Evolutionary conservation across 2,113 vertebrate species (phyloP), one percentile per base, ranked within the genome.

Genomic region (Podilymbus podiceps): DNA sequence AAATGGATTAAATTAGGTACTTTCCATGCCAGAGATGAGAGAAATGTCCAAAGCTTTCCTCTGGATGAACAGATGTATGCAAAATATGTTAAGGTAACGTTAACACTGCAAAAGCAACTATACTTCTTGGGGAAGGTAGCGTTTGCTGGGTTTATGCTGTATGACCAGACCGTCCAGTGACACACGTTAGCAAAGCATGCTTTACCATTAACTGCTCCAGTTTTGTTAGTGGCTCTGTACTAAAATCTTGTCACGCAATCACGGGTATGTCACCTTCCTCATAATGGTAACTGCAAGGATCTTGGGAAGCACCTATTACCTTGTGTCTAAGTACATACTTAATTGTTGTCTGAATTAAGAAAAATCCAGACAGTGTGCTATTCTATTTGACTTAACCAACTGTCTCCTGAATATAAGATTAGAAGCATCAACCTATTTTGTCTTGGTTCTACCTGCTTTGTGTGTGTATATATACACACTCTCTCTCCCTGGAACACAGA

Each of bases 1-100:
- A 99, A 99, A 90, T 99, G 99, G 99, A 98, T 99, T 90, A 99
- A 99, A 94, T 97, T 99, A 69, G 99, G 99, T 63, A 99, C 99
- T 81, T 99, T 99, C 93, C 99, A 99, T 89, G 99, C 98, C 73
- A 99, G 99, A 85, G 99, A 99, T 96, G 99, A 99, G 95, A 98
- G 99, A 46, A 99, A 98, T n/a, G 99, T 99, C 49, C 99, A 99
- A 97, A 99, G 99, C 94, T 99, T 99, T 96, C 99, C 99, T 69
- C 97, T 99, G 98, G 99, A 99, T 95, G 99, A 99, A 38, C 99
- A 99, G 98, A 99, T 99, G 97, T 99, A 99, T 95, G 99, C 99
- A 80, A 99, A 99, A 99, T 99, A 99, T 47, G 99, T 99, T 83
- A 99, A 99, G 99, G 99, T 99, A 99, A 97, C 47, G 38, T 55